Base-by-base conservation (phyloP, 2,888 invertebrate genomes). In the Lycophotia porphyrea region DNA sequence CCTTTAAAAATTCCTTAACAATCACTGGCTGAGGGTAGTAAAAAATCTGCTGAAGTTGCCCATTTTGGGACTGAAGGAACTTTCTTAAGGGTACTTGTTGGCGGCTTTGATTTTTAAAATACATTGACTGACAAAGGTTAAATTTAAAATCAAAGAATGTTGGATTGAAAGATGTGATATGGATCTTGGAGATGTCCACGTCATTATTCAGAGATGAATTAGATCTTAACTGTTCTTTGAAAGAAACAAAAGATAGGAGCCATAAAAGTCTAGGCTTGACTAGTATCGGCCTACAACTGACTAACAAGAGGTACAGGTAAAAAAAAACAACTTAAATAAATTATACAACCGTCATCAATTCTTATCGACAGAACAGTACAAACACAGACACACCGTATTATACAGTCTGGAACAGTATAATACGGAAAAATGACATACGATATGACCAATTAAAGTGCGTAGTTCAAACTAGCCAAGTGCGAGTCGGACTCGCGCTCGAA, bases 1-100 rank as follows among this genome's bases (percentile, higher is more conserved):
- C 75, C 80, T 82, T 84, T 80, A 80, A 80, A 82, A 82, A 74
- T 82, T 82, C 55, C 68, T 60, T 67, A 63, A 80, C 80, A 69
- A 80, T 58, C 2, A 70, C 73, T 67, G 76, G 64, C 66, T 82
- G 21, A 70, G 71, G 47, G 75, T 64, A 52, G 74, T 80, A 82
- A 82, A 86, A 78, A 80, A 75, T 80, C 66, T 71, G 85, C 74
- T 74, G 65, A 85, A 72, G 74, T 71, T 65, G 68, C 61, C 52
- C 65, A 61, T 78, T 73, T 67, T 52, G 52, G 15, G 64, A 67
- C 21, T 69, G 67, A 86, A 76, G 49, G 55, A 65, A 58, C 36
- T 84, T 63, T 39, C 39, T 77, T 76, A 66, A 78, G 68, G 66
- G 74, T 49, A 31, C 60, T 71, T 74, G 71, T 55, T 24, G 60